Percentiles rank a stretch among this genome's conserved stretches.
Conservation (phyloP, 1,140 invertebrate species). For the Potamilus streckersoni region DNA sequence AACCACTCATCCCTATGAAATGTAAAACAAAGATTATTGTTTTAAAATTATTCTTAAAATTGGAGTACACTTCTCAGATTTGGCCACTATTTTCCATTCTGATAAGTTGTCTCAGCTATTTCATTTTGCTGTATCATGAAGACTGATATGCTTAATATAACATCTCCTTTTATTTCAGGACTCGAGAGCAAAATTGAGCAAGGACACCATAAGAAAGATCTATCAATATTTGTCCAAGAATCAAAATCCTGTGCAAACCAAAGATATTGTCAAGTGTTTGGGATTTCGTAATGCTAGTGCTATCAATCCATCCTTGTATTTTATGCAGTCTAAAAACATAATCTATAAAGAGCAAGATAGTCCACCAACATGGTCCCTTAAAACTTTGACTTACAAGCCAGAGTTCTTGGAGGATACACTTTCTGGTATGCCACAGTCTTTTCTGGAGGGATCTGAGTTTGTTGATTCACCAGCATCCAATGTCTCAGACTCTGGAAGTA, state of each 20-base stretch:
- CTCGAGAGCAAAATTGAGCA: too few relatives aligned
- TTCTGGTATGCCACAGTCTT: background rate
- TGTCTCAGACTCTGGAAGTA: background rate
- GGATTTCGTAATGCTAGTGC: conserved; percentile 11
- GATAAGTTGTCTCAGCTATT: too few relatives aligned
- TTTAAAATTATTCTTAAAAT: too few relatives aligned
- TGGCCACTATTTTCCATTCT: too few relatives aligned
- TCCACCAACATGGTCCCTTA: conserved; percentile 27
- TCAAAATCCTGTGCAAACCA: conserved; percentile 13
- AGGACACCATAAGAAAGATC: too few relatives aligned
- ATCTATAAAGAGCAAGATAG: conserved; percentile 2
- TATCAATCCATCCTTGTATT: conserved; percentile 35
- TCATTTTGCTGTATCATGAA: too few relatives aligned
- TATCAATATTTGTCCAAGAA: too few relatives aligned
- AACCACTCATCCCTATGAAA: too few relatives aligned
- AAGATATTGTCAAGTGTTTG: conserved; percentile 29
- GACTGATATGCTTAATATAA: too few relatives aligned
- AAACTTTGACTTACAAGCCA: background rate
- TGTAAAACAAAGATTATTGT: too few relatives aligned
- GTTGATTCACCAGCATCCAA: background rate
- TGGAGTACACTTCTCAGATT: too few relatives aligned
- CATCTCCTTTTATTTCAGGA: too few relatives aligned
- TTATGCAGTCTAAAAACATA: conserved; percentile 14
- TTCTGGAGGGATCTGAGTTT: background rate
- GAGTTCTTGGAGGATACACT: background rate